Evolutionary conservation across 2,797 vertebrate species (phyloP).

Genomic region (Gallirallus australis): DNA sequence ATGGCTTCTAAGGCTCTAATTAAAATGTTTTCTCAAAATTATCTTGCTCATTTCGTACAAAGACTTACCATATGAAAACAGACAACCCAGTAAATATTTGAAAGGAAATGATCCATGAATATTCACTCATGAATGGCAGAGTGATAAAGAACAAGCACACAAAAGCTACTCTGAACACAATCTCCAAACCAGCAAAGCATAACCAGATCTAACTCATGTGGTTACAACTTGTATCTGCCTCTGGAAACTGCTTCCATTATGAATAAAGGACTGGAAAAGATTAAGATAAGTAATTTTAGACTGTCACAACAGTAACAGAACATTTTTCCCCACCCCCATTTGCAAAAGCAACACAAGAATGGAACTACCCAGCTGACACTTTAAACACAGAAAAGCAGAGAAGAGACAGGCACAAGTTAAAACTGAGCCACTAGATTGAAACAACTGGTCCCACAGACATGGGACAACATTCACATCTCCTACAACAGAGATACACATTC

Average conservation of each 20-base stretch:
- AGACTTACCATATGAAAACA: slow-evolving; percentile 28
- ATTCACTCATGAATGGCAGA: background rate
- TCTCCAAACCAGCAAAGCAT: background rate
- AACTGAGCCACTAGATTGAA: background rate
- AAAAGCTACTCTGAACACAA: background rate
- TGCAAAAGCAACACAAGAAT: background rate
- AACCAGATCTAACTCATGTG: background rate
- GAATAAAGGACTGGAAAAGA: background rate
- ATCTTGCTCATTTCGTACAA: slow-evolving; percentile 2
- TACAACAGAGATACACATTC: fast-evolving
- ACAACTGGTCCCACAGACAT: background rate
- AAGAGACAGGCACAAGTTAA: background rate
- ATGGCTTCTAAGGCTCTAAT: slow-evolving; percentile 18
- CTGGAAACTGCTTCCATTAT: background rate
- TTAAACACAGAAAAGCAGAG: background rate
- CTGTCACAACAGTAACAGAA: fast-evolving
- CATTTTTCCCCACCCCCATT: background rate
- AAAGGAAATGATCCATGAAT: background rate
- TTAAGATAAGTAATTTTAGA: background rate
- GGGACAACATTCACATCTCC: background rate
- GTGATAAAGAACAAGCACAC: background rate
- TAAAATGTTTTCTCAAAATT: slow-evolving; percentile 36
- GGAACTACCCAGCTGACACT: background rate
- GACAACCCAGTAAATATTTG: slow-evolving; percentile 14
- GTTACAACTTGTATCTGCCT: background rate